These are phyloP conservation scores for Aphelocoma californica DNA, from an alignment of 2,797 vertebrate genomes.

Conservation along the genomic window DNA sequence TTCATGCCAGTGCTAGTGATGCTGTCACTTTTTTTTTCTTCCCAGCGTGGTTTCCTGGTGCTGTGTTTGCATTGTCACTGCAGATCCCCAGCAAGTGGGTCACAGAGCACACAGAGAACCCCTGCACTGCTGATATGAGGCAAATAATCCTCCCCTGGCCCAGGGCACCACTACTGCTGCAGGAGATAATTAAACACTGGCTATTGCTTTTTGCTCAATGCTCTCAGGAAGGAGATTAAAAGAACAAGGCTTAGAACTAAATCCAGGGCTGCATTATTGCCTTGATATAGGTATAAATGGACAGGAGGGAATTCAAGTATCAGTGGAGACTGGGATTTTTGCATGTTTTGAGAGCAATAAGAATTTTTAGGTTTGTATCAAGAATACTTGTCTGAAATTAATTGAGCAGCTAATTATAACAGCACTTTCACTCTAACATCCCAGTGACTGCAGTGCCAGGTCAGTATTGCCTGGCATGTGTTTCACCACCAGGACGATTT, in stretches of 20 bases:
- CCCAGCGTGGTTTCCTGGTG: neutral
- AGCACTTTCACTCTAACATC: neutral
- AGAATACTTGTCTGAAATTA: neutral
- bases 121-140: neutral
- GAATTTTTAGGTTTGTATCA: neutral
- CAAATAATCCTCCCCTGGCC: neutral
- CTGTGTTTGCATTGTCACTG: neutral
- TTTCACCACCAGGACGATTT: neutral
- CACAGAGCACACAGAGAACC: neutral
- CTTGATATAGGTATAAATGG: neutral
- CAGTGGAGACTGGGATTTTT: neutral
- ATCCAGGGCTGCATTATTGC: constrained; percentile 1
- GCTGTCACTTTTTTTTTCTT: neutral
- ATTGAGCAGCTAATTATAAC: neutral
- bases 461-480: neutral
- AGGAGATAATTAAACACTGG: constrained; percentile 39
- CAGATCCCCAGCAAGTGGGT: neutral
- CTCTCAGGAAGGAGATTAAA: constrained; percentile 11
- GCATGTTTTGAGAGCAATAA: neutral
- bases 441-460: neutral
- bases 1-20: neutral
- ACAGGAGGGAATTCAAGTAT: neutral
- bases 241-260: constrained; percentile 20
- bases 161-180: neutral
- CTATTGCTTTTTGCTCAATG: neutral